These are phyloP conservation scores for Phalacrocorax pelagicus DNA, from an alignment of 2,113 vertebrate genomes.

Conservation along the genomic window DNA sequence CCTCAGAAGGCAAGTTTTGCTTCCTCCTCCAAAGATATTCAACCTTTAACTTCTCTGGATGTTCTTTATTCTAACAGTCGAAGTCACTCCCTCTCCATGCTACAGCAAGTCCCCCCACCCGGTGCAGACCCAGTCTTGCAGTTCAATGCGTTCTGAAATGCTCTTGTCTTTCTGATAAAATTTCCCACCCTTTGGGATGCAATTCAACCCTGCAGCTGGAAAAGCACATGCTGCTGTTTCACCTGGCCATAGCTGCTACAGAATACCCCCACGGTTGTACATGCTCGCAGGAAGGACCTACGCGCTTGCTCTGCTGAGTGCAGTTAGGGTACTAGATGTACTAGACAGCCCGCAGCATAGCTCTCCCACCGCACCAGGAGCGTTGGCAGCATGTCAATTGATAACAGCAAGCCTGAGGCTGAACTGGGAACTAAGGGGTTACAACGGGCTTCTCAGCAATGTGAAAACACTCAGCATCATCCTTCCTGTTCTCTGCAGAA, in stretches of 20 bases:
- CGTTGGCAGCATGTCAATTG: rapidly evolving
- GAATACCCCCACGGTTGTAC: neutral
- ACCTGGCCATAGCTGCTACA: neutral
- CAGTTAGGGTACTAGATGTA: neutral
- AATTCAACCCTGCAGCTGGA: neutral
- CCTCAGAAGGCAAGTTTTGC: conserved; percentile 2
- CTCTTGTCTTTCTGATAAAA: neutral
- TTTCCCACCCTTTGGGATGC: neutral
- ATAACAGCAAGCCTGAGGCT: neutral
- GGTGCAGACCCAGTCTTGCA: neutral
- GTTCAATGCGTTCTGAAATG: neutral
- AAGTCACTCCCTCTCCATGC: neutral
- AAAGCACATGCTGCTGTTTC: neutral
- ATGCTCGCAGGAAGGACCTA: neutral
- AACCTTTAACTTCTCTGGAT: conserved; percentile 20
- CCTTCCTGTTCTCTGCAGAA: conserved; percentile 26
- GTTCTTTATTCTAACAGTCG: conserved; percentile 2
- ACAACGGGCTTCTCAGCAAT: neutral
- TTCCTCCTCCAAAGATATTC: conserved; percentile 9
- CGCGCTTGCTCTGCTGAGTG: neutral
- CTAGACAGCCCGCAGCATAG: neutral
- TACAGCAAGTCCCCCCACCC: neutral
- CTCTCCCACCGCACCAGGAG: neutral
- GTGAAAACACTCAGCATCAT: neutral
- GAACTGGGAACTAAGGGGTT: conserved; percentile 8